Evolutionary conservation across 1,140 invertebrate species (phyloP).

Genomic region (Pachyrhynchus sulphureomaculatus): DNA sequence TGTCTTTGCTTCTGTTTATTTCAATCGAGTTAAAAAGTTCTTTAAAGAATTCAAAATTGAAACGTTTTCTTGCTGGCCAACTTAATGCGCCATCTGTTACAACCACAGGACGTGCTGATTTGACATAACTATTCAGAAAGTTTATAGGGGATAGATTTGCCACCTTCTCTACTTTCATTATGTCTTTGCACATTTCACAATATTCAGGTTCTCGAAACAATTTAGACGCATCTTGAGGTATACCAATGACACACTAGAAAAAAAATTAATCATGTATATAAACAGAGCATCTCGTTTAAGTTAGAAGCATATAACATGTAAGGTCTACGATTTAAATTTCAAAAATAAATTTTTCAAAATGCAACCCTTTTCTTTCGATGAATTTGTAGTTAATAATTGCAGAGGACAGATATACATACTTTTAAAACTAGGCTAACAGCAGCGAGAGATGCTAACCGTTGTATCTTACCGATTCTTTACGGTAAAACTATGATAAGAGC

Average conservation of each 20-base stretch:
- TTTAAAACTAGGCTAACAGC: no score
- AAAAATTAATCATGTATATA: background rate
- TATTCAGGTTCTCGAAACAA: slow-evolving; percentile 70
- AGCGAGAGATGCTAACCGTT: no score
- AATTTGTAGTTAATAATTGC: no score
- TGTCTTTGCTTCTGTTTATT: slow-evolving; percentile 55
- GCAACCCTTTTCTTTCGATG: no score
- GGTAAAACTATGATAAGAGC: no score
- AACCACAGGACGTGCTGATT: slow-evolving; percentile 78
- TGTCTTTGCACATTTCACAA: slow-evolving; percentile 69
- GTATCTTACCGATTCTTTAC: no score
- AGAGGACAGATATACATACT: no score
- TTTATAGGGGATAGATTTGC: slow-evolving; percentile 61
- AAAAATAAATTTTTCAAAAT: no score
- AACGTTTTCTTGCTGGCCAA: slow-evolving; percentile 73
- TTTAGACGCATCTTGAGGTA: slow-evolving; percentile 56
- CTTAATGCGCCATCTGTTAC: slow-evolving; percentile 74
- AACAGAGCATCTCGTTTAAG: slow-evolving; percentile 15
- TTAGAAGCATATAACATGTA: slow-evolving; percentile 23
- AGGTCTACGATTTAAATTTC: slow-evolving; percentile 1
- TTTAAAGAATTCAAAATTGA: slow-evolving; percentile 79
- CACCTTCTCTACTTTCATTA: slow-evolving; percentile 64
- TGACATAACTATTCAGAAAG: slow-evolving; percentile 73
- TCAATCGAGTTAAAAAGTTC: slow-evolving; percentile 64
- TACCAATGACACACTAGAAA: slow-evolving; percentile 61